phyloP scores from a whole-genome alignment of 2,113 vertebrate genomes.

The Sinocyclocheilus anophthalmus region DNA sequence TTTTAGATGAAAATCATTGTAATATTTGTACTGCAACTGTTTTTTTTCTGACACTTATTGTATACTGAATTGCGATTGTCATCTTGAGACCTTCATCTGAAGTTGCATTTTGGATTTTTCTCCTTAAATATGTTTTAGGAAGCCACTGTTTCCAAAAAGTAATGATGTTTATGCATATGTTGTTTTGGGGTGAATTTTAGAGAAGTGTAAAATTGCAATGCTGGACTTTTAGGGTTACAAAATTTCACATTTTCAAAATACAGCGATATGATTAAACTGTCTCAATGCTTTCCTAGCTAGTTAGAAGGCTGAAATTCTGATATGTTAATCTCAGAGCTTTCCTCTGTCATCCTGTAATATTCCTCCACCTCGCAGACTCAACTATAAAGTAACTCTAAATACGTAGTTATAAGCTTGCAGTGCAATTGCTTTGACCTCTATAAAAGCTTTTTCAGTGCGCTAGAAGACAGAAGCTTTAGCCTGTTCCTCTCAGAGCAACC shows the following conservation, averaged over 20 bases:
- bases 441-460: not conserved
- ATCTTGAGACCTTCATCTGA: not conserved
- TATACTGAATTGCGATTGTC: no score
- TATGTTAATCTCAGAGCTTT: not conserved
- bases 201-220: not conserved
- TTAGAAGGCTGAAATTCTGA: not conserved
- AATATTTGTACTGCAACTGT: not conserved
- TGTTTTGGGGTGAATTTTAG: not conserved
- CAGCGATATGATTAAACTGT: not conserved
- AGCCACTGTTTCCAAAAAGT: not conserved
- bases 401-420: not conserved
- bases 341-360: not conserved
- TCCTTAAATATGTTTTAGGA: not conserved
- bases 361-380: not conserved
- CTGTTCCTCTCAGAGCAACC: not conserved
- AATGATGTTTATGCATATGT: not conserved
- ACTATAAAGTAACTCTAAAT: not conserved
- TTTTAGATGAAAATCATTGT: not conserved
- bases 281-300: not conserved
- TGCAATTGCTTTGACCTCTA: not conserved
- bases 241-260: not conserved
- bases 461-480: not conserved
- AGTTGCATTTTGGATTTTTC: not conserved
- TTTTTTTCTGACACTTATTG: not conserved
- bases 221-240: not conserved